Evolutionary conservation across 2,113 vertebrate genomes (phyloP).

Genomic region (Oreocharis arfaki): DNA sequence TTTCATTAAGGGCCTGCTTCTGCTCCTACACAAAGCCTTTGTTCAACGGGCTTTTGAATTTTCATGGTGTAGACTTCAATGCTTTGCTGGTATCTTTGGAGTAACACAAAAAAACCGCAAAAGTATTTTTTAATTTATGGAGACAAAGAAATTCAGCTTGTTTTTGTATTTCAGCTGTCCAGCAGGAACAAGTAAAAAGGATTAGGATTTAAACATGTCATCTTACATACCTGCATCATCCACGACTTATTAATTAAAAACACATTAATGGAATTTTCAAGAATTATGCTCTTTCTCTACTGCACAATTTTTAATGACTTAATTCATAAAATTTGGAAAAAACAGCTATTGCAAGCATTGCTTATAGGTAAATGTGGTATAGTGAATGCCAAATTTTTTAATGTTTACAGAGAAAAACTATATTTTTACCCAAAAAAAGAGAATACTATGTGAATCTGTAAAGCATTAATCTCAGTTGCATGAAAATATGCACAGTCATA

Average conservation of each 20-base stretch:
- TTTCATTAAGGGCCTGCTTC: not conserved
- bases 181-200: not conserved
- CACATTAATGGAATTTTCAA: not conserved
- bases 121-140: not conserved
- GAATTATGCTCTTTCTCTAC: not conserved
- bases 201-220: not conserved
- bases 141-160: not conserved
- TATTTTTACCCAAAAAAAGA: not conserved
- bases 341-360: not conserved
- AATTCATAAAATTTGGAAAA: not conserved
- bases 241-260: not conserved
- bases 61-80: not conserved
- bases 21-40: not conserved
- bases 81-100: not conserved
- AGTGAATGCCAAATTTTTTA: not conserved
- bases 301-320: not conserved
- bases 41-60: not conserved
- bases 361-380: not conserved
- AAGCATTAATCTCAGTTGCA: not conserved
- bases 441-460: not conserved
- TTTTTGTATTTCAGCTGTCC: not conserved
- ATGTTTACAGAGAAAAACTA: not conserved
- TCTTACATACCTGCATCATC: not conserved
- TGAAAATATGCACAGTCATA: not conserved
- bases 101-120: accelerated